Evolutionary conservation across 2,888 invertebrate genomes (phyloP), one percentile per base, ranked within the genome.

Genomic region (Eupithecia abbreviata): DNA sequence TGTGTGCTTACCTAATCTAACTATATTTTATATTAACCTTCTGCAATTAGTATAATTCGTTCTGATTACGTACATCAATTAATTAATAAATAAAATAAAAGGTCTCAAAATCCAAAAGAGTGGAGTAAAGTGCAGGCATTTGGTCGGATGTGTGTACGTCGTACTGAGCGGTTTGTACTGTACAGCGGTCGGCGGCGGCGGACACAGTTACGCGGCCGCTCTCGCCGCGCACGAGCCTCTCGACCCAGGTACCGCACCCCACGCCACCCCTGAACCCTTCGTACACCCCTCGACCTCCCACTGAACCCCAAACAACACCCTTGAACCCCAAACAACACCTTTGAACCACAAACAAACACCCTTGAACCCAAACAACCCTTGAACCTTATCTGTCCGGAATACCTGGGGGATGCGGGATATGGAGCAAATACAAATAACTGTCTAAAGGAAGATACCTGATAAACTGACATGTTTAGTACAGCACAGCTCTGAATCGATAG

Each of bases 161-260:
- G 70, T 65, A 71, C 72, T 88, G 85, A 83, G 86, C 85, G 82
- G 79, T 67, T 81, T 87, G 79, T 77, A 72, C 74, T 81, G 58
- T 82, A 83, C 85, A 86, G 86, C 82, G 80, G 84, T 82, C 81
- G 83, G 83, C 84, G 79, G 87, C 90, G 90, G 90, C 90, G 92
- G 91, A 78, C 78, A 91, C 93, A 97, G 97, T 96, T 98, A 98
- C 97, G 98, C 98, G 94, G 97, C 97, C 95, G 97, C 98, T 94
- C 96, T 98, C 95, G 97, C 97, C 95, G 98, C 98, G 93, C 97
- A 97, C 84, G 97, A 97, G 94, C 96, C 96, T 94, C 96, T 96
- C 95, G 97, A 98, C 97, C 97, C 98, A 97, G 98, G 98, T 98
- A 97, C 96, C 95, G 95, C 74, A 83, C 82, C 82, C 79, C 79